Evolutionary conservation across 2,797 vertebrate species (phyloP).

Genomic region (Hypotaenidia okinawae): DNA sequence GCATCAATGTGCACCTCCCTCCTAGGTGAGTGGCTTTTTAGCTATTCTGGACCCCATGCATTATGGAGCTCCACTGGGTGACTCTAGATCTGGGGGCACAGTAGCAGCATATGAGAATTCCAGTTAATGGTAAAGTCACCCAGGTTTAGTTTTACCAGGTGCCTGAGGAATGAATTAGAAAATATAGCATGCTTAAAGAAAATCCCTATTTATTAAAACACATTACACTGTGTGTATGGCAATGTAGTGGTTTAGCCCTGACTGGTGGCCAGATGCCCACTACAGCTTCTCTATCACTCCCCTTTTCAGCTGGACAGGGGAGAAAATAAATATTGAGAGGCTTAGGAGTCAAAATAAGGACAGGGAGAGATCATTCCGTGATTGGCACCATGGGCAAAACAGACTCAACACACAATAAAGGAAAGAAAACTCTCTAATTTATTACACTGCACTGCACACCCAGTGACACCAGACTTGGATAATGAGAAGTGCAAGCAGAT

Average conservation of each 20-base stretch:
- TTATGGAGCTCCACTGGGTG: background rate
- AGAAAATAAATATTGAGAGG: no score
- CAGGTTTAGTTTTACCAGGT: background rate
- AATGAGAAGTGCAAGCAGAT: no score
- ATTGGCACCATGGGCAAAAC: no score
- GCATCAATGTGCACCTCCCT: background rate
- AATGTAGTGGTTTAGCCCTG: background rate
- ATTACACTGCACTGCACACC: no score
- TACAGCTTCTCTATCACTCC: no score
- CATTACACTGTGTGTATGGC: background rate
- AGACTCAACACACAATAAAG: no score
- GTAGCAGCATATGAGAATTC: background rate
- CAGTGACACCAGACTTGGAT: no score
- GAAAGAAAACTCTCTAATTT: no score
- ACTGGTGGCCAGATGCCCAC: no score
- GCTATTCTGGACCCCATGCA: background rate
- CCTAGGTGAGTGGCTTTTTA: background rate
- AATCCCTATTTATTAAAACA: slow-evolving; percentile 35
- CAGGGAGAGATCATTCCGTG: no score
- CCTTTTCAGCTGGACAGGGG: no score
- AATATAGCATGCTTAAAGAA: slow-evolving; percentile 37
- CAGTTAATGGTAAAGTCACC: background rate
- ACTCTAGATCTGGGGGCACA: background rate
- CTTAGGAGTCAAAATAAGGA: no score
- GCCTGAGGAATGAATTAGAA: slow-evolving; percentile 41